A percentile compares a stretch with the other conserved stretches of the same genome.
Evolutionary conservation across 2,888 invertebrate species (phyloP).

Genomic region (Dermolepida albohirtum): DNA sequence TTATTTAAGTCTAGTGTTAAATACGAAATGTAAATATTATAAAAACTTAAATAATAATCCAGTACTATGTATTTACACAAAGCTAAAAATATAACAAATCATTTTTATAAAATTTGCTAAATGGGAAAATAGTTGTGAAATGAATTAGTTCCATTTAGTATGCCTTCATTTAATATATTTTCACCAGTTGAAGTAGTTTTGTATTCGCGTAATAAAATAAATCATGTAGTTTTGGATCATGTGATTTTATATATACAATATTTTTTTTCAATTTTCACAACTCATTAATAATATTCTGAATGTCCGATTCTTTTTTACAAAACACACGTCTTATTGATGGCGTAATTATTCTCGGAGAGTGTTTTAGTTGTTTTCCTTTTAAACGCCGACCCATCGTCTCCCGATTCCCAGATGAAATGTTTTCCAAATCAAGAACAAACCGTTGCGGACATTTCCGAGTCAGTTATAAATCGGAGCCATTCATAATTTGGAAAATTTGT

Average conservation of each 20-base stretch:
- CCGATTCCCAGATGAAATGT: not conserved
- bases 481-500: slow-evolving; percentile 30
- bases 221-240: too few species aligned
- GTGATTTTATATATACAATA: not conserved
- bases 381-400: slow-evolving; percentile 18
- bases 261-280: slow-evolving; percentile 14
- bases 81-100: too few species aligned
- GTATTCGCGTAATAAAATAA: too few species aligned
- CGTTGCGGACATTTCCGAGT: slow-evolving; percentile 9
- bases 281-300: slow-evolving; percentile 20
- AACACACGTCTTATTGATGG: slow-evolving; percentile 27
- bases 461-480: slow-evolving; percentile 29
- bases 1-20: too few species aligned
- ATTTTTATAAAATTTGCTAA: too few species aligned
- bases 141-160: too few species aligned
- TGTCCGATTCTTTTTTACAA: slow-evolving; percentile 11
- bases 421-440: slow-evolving; percentile 2
- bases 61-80: too few species aligned
- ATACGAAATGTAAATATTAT: too few species aligned
- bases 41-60: too few species aligned
- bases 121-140: too few species aligned
- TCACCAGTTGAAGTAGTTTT: too few species aligned
- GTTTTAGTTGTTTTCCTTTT: slow-evolving; percentile 31
- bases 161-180: too few species aligned
- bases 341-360: slow-evolving; percentile 27